phyloP scores from a whole-genome alignment of 2,113 vertebrate species.

The Micronycteris hirsuta region DNA sequence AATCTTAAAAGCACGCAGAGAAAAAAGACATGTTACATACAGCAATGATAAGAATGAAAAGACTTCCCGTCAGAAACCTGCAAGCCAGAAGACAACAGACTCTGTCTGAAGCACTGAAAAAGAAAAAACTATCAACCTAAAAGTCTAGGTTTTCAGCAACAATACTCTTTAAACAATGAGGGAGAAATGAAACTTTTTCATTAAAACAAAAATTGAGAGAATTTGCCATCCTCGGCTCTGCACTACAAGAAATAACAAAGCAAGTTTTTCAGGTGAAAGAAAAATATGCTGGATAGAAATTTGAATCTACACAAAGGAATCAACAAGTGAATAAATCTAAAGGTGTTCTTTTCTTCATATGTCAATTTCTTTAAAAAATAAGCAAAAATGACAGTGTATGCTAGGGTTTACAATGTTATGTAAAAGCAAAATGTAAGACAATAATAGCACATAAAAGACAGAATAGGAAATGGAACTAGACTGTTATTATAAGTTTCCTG shows the following conservation, averaged over 20 bases:
- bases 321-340: background rate
- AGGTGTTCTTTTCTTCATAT: background rate
- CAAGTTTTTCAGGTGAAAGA: background rate
- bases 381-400: background rate
- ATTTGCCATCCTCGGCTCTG: background rate
- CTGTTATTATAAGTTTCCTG: background rate
- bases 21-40: background rate
- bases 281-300: background rate
- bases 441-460: background rate
- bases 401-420: background rate
- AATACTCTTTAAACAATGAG: background rate
- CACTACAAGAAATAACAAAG: background rate
- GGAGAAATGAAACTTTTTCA: background rate
- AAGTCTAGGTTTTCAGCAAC: background rate
- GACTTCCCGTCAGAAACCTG: background rate
- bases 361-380: background rate
- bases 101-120: background rate
- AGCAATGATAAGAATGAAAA: background rate
- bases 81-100: background rate
- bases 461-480: fast-evolving
- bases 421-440: background rate
- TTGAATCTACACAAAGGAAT: background rate
- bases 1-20: background rate
- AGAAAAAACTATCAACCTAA: background rate
- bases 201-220: background rate